Base-by-base conservation (phyloP, 2,888 invertebrate genomes). In the Caenorhabditis sp. region DNA sequence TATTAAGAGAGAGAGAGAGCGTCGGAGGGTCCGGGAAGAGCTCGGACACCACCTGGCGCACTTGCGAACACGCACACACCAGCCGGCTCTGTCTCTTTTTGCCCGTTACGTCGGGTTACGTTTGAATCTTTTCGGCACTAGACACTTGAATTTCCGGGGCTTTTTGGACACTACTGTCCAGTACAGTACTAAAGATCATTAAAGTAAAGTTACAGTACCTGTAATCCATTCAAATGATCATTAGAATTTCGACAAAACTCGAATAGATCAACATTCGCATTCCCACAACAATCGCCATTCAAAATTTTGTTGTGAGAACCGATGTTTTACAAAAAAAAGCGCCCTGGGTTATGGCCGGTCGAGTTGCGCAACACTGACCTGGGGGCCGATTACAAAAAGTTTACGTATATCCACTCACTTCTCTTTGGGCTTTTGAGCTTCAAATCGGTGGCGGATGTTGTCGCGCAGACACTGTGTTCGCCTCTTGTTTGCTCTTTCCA, bases 311-410 rank as follows among this genome's bases (percentile, higher is more conserved):
- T 53, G 53, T 65, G 53, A n/a, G 45, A 55, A 55, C 45, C 22
- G 3, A 9, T n/a, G 43, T 55, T 66, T 66, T 66, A 66, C 66
- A 66, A 56, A 65, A 66, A 56, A 65, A 53, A 56, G 46, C 24
- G 24, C 24, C 24, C 35, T 13, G 9, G 56, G 68, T 48, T 59
- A 59, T 58, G 50, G 52, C 68, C 52, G 68, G 58, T 59, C 68
- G 35, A 41, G 24, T 68, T 68, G 50, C 68, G 68, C 68, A 68
- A 68, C 68, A 52, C 13, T 52, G 58, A 43, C 58, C 68, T 43
- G 22, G 9, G 4, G n/a, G 5, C 35, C 45, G 41, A 32, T 65
- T 65, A 68, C 66, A 56, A 58, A 66, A 66, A 68, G 24, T 50
- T 68, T 62, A 52, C 52, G 22, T n/a, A 13, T 20, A 20, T 13